phyloP scores from a whole-genome alignment of 2,113 vertebrate species.

The Genyomyrus donnyi region DNA sequence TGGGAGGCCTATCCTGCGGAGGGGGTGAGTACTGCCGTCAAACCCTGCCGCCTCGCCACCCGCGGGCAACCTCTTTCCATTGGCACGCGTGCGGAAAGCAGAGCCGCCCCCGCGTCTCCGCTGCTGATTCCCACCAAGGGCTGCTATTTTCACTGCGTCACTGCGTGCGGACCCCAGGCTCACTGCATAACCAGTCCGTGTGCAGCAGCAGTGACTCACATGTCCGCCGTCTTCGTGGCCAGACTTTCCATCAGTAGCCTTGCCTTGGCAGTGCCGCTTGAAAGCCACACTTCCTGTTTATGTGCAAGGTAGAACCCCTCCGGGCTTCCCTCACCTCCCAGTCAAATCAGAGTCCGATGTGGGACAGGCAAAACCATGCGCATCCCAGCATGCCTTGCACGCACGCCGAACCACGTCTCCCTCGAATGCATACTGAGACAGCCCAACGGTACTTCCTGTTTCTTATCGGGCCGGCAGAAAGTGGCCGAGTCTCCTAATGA shows the following conservation, averaged over 20 bases:
- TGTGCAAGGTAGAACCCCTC: not conserved
- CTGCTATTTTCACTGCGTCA: not conserved
- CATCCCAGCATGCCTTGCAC: not conserved
- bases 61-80: not conserved
- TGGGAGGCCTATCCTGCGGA: conserved; percentile 73
- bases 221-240: not conserved
- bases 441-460: not conserved
- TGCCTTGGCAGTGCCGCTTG: not conserved
- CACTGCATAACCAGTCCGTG: not conserved
- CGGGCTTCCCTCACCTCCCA: not conserved
- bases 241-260: not conserved
- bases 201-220: not conserved
- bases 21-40: conserved; percentile 60
- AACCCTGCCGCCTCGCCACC: not conserved
- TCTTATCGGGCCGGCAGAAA: not conserved
- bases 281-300: not conserved
- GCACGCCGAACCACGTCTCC: not conserved
- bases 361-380: not conserved
- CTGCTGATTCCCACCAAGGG: not conserved
- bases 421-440: not conserved
- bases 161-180: not conserved
- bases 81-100: not conserved
- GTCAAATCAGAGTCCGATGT: not conserved
- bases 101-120: not conserved
- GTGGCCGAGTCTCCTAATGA: not conserved